Base-by-base conservation (phyloP, 2,888 invertebrate genomes). In the Rhynchonema sp. region DNA sequence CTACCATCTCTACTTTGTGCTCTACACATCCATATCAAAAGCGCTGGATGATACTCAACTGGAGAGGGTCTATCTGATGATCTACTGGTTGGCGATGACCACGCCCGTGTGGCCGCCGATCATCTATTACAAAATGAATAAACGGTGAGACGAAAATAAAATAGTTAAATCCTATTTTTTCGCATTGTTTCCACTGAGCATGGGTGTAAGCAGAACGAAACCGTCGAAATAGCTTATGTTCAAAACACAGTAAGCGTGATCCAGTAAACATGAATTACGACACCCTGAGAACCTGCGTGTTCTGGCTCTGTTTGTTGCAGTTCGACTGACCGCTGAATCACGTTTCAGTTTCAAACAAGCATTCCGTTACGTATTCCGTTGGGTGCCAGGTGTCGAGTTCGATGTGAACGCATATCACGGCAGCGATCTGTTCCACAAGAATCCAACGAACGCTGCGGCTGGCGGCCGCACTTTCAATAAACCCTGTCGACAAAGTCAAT, bases 291-390 rank as follows among this genome's bases (percentile, higher is more conserved):
- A n/a, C n/a, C n/a, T n/a, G n/a, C n/a, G n/a, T n/a, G n/a, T n/a
- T n/a, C n/a, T n/a, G n/a, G n/a, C n/a, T 49, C 23, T n/a, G n/a
- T 20, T 49, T 49, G 20, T 26, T 23, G 23, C 3, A n/a, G 30
- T 30, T 26, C 17, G 22, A 29, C n/a, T 27, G 1, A 17, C 25
- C n/a, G n/a, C n/a, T n/a, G n/a, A n/a, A n/a, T n/a, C n/a, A n/a
- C n/a, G n/a, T 55, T 81, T 82, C 3, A 79, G 84, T 57, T 87
- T 87, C 72, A 80, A 86, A 53, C 64, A 69, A 58, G 68, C 72
- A 20, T 72, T 74, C 61, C 66, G 67, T 1, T 69, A 68, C 62
- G 69, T 65, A 2, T 70, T 70, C 64, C 67, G 70, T 25, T 70
- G 67, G 65, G 9, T 38, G 38, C 17, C 38, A 6, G 6, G 38